Percentiles rank a stretch among this genome's conserved stretches.
Evolutionary conservation across 1,140 invertebrate genomes (phyloP).

Genomic region (Platyura marginata): DNA sequence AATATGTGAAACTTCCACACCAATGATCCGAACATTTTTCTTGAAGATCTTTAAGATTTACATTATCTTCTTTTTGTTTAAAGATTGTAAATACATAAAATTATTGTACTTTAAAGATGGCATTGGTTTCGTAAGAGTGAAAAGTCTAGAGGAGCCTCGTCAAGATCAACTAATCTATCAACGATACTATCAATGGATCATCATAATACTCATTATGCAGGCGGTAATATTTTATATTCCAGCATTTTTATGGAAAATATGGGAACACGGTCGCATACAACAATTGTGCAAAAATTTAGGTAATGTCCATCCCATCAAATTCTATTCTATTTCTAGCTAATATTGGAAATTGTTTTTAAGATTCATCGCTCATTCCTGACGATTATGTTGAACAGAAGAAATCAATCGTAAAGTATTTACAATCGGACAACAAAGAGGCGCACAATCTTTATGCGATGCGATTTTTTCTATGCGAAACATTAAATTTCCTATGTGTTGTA

Average conservation of each 20-base stretch:
- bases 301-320: too few relatives aligned
- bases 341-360: too few relatives aligned
- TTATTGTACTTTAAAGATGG: too few relatives aligned
- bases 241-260: conserved; percentile 55
- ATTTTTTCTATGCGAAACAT: conserved; percentile 49
- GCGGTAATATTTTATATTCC: conserved; percentile 55
- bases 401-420: conserved; percentile 31
- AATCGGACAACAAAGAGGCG: conserved; percentile 30
- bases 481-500: conserved; percentile 50
- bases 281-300: conserved; percentile 29
- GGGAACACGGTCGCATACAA: conserved; percentile 44
- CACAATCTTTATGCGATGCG: conserved; percentile 48
- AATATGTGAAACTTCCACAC: too few relatives aligned
- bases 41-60: too few relatives aligned
- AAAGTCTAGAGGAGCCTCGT: conserved; percentile 7
- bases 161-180: conserved; percentile 31
- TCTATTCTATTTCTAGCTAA: too few relatives aligned
- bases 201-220: conserved; percentile 63
- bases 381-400: conserved; percentile 32
- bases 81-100: too few relatives aligned
- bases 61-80: too few relatives aligned
- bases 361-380: too few relatives aligned
- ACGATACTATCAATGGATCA: conserved; percentile 82
- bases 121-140: too few relatives aligned
- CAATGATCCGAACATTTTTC: too few relatives aligned